Conservation (phyloP, 2,113 vertebrate genomes). For the Alces alces region DNA sequence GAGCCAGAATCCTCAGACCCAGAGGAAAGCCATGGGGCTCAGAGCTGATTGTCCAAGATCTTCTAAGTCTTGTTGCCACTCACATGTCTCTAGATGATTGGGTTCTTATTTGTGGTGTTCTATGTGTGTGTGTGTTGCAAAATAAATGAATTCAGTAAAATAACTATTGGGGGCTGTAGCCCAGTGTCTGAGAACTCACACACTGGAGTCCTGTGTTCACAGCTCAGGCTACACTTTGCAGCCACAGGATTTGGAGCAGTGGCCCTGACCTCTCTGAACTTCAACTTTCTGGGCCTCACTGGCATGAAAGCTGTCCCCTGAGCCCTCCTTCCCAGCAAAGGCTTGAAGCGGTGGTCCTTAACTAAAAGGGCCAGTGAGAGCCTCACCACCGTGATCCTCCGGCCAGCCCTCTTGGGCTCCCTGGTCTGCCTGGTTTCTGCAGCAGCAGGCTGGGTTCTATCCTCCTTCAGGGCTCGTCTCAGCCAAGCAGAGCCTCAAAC, state of each 20-base stretch:
- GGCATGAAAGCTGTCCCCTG: not conserved
- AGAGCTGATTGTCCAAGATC: not conserved
- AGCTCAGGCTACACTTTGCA: not conserved
- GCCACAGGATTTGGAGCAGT: not conserved
- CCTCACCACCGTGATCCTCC: rapidly evolving
- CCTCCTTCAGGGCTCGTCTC: not conserved
- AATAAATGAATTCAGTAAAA: not conserved
- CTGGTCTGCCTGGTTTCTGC: not conserved
- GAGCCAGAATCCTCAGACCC: not conserved
- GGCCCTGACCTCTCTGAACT: not conserved
- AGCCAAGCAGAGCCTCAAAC: not conserved
- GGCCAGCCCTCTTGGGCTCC: not conserved
- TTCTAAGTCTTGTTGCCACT: not conserved
- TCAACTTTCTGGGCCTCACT: not conserved
- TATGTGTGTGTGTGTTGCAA: not conserved
- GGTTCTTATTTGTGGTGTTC: not conserved
- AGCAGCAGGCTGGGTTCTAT: rapidly evolving
- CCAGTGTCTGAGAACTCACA: not conserved
- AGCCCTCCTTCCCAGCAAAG: not conserved
- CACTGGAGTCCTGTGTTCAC: not conserved
- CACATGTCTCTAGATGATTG: not conserved
- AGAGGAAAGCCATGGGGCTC: not conserved
- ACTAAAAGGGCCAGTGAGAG: not conserved
- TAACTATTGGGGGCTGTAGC: not conserved
- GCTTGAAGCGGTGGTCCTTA: not conserved